Evolutionary conservation across 35 echinoderm and acorn worm genomes (phyloP), one percentile per base, ranked within the genome.

Genomic region (Ophioderma brevispina): DNA sequence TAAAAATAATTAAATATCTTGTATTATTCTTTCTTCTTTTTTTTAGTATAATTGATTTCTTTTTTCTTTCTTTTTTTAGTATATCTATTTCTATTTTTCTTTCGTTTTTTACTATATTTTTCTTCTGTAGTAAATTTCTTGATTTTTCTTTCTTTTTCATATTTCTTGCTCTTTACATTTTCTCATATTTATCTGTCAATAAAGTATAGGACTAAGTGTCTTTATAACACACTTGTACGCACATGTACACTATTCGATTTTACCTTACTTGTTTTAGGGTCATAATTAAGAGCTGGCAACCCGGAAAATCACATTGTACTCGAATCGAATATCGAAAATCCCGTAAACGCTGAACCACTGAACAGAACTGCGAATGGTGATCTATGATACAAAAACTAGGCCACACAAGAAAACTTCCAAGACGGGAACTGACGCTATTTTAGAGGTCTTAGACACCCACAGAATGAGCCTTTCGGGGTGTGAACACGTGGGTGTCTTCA

Each of bases 391-490:
- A 70, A 70, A 70, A 70, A 46, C 5, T 46, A 46, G 41, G 17
- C 23, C 59, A 25, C n/a, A 2, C 59, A 70, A 70, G 59, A 2
- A 18, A 70, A 70, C 59, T 70, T 70, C 23, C 59, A 70, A 70
- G 59, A 70, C 59, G 59, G 59, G 59, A 70, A 70, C 59, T 70
- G 59, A 70, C 59, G 28, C 59, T 25, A 25, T 70, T 70, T 70
- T 70, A 70, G 59, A 70, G 59, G 10, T 70, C 10, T 70, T 70
- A 70, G 59, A 70, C 59, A 70, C 59, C 31, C 83, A 52, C 83
- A 93, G 64, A 81, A 99, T 99, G 97, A 95, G 91, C 93, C 91
- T 95, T 36, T 93, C 94, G 37, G 94, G 97, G 81, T 99, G 97
- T 88, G 87, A 86, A 79, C 97, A 99, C 90, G 91, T 94, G 46